phyloP scores from a whole-genome alignment of 2,888 invertebrate species.

The Drosophila anomalata region DNA sequence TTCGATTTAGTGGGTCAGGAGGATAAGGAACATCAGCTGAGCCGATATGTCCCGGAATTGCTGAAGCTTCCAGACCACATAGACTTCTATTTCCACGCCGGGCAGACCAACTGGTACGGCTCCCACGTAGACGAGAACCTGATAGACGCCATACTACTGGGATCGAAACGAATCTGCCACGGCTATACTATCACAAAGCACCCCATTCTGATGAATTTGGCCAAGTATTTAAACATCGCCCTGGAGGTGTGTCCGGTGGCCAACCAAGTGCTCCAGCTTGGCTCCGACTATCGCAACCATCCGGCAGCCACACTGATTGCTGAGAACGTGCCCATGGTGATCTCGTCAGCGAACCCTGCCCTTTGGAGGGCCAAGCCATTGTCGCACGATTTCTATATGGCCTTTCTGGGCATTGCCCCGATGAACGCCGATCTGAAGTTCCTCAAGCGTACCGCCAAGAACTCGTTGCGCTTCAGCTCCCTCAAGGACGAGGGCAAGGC shows the following conservation, averaged over 20 bases:
- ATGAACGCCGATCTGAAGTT: constrained; percentile 87
- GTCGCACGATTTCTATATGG: constrained; percentile 91
- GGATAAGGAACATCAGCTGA: constrained; percentile 87
- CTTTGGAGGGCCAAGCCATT: constrained; percentile 89
- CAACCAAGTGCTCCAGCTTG: constrained; percentile 89
- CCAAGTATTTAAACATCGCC: constrained; percentile 86
- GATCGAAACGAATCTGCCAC: constrained; percentile 90
- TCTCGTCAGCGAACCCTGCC: constrained; percentile 91
- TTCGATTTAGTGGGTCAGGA: constrained; percentile 93
- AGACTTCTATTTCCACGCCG: constrained; percentile 91
- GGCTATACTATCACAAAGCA: constrained; percentile 90
- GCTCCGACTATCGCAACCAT: constrained; percentile 90
- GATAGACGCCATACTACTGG: constrained; percentile 90
- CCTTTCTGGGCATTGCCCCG: constrained; percentile 90
- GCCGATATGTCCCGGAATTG: constrained; percentile 86
- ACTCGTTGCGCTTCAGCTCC: constrained; percentile 90
- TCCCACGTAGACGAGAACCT: constrained; percentile 88
- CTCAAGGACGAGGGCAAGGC: constrained; percentile 84
- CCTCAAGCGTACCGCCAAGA: constrained; percentile 89
- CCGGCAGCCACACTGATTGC: constrained; percentile 88
- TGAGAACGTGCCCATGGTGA: constrained; percentile 88
- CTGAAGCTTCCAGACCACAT: constrained; percentile 84
- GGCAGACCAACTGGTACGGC: constrained; percentile 91
- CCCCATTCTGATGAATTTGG: constrained; percentile 86
- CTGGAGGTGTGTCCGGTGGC: constrained; percentile 92